Evolutionary conservation across 2,113 vertebrate genomes (phyloP).

Genomic region (Rynchops niger): DNA sequence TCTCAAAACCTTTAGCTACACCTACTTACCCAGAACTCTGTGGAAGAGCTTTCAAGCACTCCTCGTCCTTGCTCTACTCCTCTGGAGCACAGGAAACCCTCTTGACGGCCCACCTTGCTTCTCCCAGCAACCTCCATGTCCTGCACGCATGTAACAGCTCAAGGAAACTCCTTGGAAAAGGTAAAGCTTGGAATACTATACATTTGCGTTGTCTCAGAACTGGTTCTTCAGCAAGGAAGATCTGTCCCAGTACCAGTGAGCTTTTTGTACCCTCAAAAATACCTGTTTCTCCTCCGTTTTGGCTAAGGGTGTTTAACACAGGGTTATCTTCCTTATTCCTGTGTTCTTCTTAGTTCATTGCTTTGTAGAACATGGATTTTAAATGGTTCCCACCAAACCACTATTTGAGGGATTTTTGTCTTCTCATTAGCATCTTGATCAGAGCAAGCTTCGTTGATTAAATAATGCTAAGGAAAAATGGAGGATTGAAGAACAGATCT

Average conservation of each 20-base stretch:
- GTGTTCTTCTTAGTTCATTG: not conserved
- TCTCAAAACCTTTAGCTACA: not conserved
- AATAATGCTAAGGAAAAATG: not conserved
- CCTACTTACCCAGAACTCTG: not conserved
- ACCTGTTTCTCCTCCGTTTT: not conserved
- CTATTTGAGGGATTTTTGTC: not conserved
- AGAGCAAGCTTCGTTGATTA: not conserved
- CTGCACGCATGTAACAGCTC: fast-evolving
- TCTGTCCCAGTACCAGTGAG: not conserved
- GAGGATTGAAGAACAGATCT: not conserved
- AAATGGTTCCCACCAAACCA: not conserved
- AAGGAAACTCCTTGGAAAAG: not conserved
- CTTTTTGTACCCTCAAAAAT: not conserved
- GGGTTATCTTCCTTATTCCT: not conserved
- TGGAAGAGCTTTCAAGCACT: not conserved
- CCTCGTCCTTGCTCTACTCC: not conserved
- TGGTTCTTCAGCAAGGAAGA: not conserved
- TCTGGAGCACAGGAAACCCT: not conserved
- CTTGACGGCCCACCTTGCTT: not conserved
- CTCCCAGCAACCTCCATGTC: not conserved
- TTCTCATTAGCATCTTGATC: not conserved
- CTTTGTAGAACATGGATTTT: not conserved
- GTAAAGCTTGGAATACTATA: not conserved
- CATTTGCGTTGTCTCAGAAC: not conserved
- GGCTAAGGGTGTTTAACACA: not conserved